Conservation (phyloP, 2,888 invertebrate genomes). For the Cataglyphis altisquamis region DNA sequence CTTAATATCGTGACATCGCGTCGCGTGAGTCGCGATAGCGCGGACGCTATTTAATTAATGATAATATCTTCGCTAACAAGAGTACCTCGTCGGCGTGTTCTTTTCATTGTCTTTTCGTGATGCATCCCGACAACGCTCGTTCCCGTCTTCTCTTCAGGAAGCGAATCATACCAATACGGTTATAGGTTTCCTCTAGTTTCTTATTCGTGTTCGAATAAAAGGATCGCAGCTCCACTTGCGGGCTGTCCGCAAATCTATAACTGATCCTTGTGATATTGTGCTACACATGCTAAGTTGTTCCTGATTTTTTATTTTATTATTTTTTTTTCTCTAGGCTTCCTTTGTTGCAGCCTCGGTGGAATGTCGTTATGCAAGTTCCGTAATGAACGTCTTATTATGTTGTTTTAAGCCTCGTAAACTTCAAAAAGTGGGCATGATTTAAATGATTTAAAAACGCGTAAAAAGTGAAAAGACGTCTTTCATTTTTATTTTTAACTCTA, state of each 20-base stretch:
- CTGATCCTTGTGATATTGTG: slow-evolving; percentile 44
- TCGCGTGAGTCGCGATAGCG: slow-evolving; percentile 74
- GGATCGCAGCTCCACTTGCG: slow-evolving; percentile 39
- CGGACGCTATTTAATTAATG: slow-evolving; percentile 81
- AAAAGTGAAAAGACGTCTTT: slow-evolving; percentile 1
- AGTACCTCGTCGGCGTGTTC: slow-evolving; percentile 73
- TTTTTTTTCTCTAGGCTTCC: slow-evolving; percentile 34
- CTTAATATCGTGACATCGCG: slow-evolving; percentile 71
- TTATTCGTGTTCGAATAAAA: slow-evolving; percentile 35
- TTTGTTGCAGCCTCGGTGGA: slow-evolving; percentile 39
- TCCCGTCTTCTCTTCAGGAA: not conserved
- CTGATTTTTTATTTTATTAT: slow-evolving; percentile 19
- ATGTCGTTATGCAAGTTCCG: slow-evolving; percentile 28
- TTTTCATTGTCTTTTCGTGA: slow-evolving; percentile 81
- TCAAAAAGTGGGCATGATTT: not conserved
- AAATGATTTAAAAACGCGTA: not conserved
- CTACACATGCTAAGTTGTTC: slow-evolving; percentile 37
- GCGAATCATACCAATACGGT: slow-evolving; percentile 44
- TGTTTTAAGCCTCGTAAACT: slow-evolving; percentile 3
- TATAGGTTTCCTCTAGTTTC: slow-evolving; percentile 42
- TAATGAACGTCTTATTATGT: slow-evolving; percentile 13
- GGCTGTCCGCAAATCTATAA: slow-evolving; percentile 26
- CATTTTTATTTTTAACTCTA: not conserved
- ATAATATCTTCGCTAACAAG: slow-evolving; percentile 79
- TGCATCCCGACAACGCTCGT: slow-evolving; percentile 61